Evolutionary conservation across 2,888 invertebrate species (phyloP).

Genomic region (Pandemis heparana): DNA sequence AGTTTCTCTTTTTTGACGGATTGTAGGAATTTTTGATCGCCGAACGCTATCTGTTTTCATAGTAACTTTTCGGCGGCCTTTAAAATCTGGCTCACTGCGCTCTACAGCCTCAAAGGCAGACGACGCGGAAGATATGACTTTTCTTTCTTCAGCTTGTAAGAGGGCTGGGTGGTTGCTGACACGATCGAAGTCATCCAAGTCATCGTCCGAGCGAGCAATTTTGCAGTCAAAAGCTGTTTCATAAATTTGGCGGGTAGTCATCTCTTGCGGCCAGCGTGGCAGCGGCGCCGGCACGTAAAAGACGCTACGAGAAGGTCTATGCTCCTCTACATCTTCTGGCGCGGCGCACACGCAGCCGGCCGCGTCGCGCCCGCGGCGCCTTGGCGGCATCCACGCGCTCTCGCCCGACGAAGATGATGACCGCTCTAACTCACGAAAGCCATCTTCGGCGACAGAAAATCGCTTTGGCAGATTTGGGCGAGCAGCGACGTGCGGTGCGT

Average conservation of each 20-base stretch:
- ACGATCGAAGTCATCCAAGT: slow-evolving; percentile 92
- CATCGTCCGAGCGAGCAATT: slow-evolving; percentile 92
- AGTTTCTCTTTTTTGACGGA: slow-evolving; percentile 81
- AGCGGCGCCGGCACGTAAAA: slow-evolving; percentile 89
- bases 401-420: slow-evolving; percentile 85
- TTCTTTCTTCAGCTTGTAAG: slow-evolving; percentile 83
- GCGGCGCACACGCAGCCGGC: slow-evolving; percentile 91
- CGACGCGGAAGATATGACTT: slow-evolving; percentile 80
- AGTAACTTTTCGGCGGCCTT: slow-evolving; percentile 85
- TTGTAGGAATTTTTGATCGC: slow-evolving; percentile 87
- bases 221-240: slow-evolving; percentile 96
- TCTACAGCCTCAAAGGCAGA: slow-evolving; percentile 83
- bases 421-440: slow-evolving; percentile 85
- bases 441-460: slow-evolving; percentile 90
- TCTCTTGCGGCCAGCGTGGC: slow-evolving; percentile 87
- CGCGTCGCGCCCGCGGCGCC: slow-evolving; percentile 88
- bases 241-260: slow-evolving; percentile 91
- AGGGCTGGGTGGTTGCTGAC: slow-evolving; percentile 93
- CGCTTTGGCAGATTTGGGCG: slow-evolving; percentile 87
- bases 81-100: slow-evolving; percentile 79
- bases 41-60: slow-evolving; percentile 84
- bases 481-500: slow-evolving; percentile 89
- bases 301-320: slow-evolving; percentile 88
- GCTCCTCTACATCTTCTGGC: slow-evolving; percentile 88
- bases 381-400: slow-evolving; percentile 90